These are phyloP conservation scores for Diabrotica balteata DNA, from an alignment of 2,888 invertebrate genomes.

Conservation along the genomic window DNA sequence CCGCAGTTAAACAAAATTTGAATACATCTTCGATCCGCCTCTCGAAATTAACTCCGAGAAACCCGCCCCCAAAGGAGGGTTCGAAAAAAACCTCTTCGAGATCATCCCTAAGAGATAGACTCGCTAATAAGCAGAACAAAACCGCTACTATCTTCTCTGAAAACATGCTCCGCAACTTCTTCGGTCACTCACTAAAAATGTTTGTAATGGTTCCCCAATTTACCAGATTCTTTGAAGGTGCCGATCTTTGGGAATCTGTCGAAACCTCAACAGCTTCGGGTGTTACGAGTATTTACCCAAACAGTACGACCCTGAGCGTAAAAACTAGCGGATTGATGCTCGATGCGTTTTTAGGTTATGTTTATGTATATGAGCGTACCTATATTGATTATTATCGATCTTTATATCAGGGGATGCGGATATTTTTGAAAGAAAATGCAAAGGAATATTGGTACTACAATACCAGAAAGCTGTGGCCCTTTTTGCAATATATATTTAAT, in stretches of 20 bases:
- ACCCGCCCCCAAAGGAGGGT: slow-evolving; percentile 12
- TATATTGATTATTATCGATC: no score
- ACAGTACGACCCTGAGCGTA: background rate
- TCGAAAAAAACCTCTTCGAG: slow-evolving; percentile 1
- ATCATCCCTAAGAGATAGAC: slow-evolving; percentile 44
- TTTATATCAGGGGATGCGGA: no score
- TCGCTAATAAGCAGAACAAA: slow-evolving; percentile 56
- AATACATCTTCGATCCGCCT: background rate
- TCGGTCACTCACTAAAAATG: slow-evolving; percentile 51
- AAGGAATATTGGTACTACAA: no score
- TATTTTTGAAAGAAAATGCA: no score
- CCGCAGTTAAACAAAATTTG: no score
- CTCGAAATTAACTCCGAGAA: slow-evolving; percentile 10
- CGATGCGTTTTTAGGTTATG: slow-evolving; percentile 12
- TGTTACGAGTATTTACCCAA: slow-evolving; percentile 15
- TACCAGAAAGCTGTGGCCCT: no score
- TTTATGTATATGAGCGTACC: slow-evolving; percentile 5
- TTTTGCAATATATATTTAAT: no score
- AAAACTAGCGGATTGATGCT: slow-evolving; percentile 6
- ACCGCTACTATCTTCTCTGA: slow-evolving; percentile 54
- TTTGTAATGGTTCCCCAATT: slow-evolving; percentile 58
- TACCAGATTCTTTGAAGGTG: slow-evolving; percentile 50
- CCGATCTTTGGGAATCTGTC: slow-evolving; percentile 24
- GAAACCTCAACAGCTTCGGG: slow-evolving; percentile 24
- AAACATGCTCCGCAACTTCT: slow-evolving; percentile 49